Percentiles rank a stretch among this genome's conserved stretches.
phyloP scores from a whole-genome alignment of 2,797 vertebrate species.

The Okamejei kenojei region DNA sequence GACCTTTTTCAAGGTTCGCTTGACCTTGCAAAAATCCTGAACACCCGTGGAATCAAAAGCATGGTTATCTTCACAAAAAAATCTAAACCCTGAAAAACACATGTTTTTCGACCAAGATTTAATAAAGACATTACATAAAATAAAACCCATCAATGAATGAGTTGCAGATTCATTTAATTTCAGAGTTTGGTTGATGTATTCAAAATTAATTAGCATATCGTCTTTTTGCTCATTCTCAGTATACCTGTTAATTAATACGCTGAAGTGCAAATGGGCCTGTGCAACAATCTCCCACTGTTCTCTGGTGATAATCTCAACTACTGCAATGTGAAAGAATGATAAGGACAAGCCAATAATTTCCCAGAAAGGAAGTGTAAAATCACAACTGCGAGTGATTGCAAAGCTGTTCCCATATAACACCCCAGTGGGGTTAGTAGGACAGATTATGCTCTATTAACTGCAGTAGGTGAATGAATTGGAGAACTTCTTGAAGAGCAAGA shows the following conservation, averaged over 20 bases:
- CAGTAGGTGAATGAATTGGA: neutral
- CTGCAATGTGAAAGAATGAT: neutral
- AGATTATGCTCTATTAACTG: neutral
- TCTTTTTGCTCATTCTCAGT: slow-evolving; percentile 1
- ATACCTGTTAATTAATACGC: neutral
- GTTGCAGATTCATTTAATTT: neutral
- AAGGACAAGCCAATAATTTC: neutral
- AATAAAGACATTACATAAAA: neutral
- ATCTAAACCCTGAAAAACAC: slow-evolving; percentile 1
- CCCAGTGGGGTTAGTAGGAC: neutral
- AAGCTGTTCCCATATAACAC: neutral
- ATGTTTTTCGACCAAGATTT: neutral
- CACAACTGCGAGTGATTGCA: neutral
- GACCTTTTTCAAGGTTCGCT: neutral
- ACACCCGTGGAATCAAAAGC: slow-evolving; percentile 4
- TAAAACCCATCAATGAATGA: neutral
- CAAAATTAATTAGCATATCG: neutral
- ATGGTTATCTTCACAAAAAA: slow-evolving; percentile 16
- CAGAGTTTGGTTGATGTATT: neutral
- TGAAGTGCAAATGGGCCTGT: neutral
- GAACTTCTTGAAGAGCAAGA: neutral
- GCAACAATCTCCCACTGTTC: neutral
- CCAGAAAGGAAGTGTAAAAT: neutral
- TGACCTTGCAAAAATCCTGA: slow-evolving; percentile 23
- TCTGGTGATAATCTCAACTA: neutral